A percentile compares a stretch with the other conserved stretches of the same genome.
These are phyloP conservation scores for Andrena hattorfiana DNA, from an alignment of 2,888 invertebrate genomes.

Conservation along the genomic window DNA sequence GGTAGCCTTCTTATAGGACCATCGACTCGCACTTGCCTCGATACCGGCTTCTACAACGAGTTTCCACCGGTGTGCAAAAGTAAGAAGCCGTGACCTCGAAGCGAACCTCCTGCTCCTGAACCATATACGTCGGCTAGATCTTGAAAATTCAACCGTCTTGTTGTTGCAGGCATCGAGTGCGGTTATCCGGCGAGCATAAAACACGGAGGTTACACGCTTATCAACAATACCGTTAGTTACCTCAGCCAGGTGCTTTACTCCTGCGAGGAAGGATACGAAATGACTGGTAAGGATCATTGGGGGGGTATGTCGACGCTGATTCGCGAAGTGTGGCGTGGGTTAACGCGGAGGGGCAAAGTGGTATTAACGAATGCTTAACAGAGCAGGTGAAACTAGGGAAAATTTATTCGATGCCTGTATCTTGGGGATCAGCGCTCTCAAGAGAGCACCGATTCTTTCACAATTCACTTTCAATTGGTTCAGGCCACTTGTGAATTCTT, in stretches of 20 bases:
- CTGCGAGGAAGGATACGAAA: conserved; percentile 93
- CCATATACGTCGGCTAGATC: conserved; percentile 29
- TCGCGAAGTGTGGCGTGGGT: too few species aligned
- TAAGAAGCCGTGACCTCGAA: conserved; percentile 85
- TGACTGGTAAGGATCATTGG: conserved; percentile 86
- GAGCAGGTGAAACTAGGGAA: too few species aligned
- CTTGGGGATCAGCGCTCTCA: too few species aligned
- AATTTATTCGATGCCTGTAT: too few species aligned
- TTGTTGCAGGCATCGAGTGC: conserved; percentile 92
- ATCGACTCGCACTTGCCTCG: conserved; percentile 92
- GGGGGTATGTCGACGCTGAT: too few species aligned
- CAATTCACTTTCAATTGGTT: neutral
- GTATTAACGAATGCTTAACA: too few species aligned
- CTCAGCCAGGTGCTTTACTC: conserved; percentile 94
- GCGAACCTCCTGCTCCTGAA: neutral
- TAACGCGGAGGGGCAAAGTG: too few species aligned
- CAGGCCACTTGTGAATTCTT: too few species aligned
- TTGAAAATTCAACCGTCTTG: conserved; percentile 21
- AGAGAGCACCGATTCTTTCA: too few species aligned
- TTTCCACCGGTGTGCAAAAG: conserved; percentile 97
- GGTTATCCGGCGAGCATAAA: conserved; percentile 94
- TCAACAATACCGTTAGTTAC: conserved; percentile 95
- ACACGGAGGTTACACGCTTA: conserved; percentile 92
- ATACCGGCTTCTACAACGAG: conserved; percentile 97
- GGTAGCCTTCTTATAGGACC: conserved; percentile 96